Base-by-base conservation (phyloP, 2,888 invertebrate species). In the Metacarcinus magister region DNA sequence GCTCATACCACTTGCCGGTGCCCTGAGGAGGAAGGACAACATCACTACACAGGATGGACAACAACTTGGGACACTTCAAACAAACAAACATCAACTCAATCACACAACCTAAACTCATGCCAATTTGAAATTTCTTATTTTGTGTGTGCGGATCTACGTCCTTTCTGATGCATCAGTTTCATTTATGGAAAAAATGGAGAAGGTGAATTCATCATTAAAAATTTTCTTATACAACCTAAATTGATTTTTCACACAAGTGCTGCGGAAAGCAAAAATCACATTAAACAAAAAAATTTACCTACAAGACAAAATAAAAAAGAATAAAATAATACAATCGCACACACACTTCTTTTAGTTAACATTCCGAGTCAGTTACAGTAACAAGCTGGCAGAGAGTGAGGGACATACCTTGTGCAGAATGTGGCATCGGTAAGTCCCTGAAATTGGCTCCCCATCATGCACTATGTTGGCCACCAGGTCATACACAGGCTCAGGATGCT, bases 381-480 rank as follows among this genome's bases (percentile, higher is more conserved):
- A 39, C 0, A 2, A 39, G 39, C 2, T 0, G 39, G 39, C 39
- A 39, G 0, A 5, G 87, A 10, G 32, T 87, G 3, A 7, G n/a
- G n/a, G 46, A 93, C 67, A 16, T 97, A 98, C 98, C 97, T 98
- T 98, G 97, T 99, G 99, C 92, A 99, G 98, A 93, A 99, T 98
- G 97, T 99, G 99, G 0, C 99, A 99, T 96, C 99, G 98, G 98
- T 99, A 99, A 0, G 99, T 99, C 67, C 98, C 98, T 13, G 97
- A 96, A 0, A 97, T 97, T 0, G 99, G 99, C 97, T 99, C 99
- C 0, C 99, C 99, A 97, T 99, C 99, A 97, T 99, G 99, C 0
- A 99, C 99, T 97, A 99, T 99, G 97, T 99, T 99, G 0, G 99
- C 99, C n/a, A 99, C 98, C 96, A 99, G 98, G 98, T 99, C 99